Evolutionary conservation across 1,140 invertebrate genomes (phyloP).

Genomic region (Sitodiplosis mosellana): DNA sequence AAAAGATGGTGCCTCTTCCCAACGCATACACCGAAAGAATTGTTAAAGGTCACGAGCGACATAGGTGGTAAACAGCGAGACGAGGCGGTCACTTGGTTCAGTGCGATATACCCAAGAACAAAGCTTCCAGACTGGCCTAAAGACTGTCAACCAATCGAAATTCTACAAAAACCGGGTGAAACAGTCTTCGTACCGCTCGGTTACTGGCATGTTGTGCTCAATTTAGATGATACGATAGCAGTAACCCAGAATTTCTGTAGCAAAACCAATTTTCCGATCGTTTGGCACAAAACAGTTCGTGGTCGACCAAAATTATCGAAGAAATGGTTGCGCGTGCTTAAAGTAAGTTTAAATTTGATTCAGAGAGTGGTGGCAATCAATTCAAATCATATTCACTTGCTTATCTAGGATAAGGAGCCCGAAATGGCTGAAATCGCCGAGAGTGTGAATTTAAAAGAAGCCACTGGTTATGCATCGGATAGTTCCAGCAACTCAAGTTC

Average conservation of each 20-base stretch:
- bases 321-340: slow-evolving; percentile 57
- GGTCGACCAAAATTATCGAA: slow-evolving; percentile 86
- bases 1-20: slow-evolving; percentile 99
- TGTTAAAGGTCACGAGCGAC: slow-evolving; percentile 74
- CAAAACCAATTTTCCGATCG: slow-evolving; percentile 85
- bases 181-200: slow-evolving; percentile 85
- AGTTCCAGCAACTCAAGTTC: slow-evolving; percentile 81
- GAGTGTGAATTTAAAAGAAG: slow-evolving; percentile 65
- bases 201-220: slow-evolving; percentile 98
- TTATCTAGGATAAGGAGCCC: slow-evolving; percentile 47
- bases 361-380: too few species aligned
- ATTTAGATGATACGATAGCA: slow-evolving; percentile 88
- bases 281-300: slow-evolving; percentile 95
- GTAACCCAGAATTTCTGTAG: slow-evolving; percentile 98
- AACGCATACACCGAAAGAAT: slow-evolving; percentile 84
- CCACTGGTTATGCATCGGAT: slow-evolving; percentile 85
- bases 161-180: slow-evolving; percentile 91
- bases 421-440: slow-evolving; percentile 71
- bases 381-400: slow-evolving; percentile 2
- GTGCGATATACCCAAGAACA: slow-evolving; percentile 88
- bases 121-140: slow-evolving; percentile 75
- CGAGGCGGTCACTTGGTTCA: slow-evolving; percentile 98
- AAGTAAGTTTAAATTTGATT: slow-evolving; percentile 22
- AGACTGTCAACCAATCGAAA: slow-evolving; percentile 84
- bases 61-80: slow-evolving; percentile 92